A percentile compares a stretch with the other conserved stretches of the same genome.
phyloP scores from a whole-genome alignment of 2,888 invertebrate genomes.

The Iselma pallidipennis region DNA sequence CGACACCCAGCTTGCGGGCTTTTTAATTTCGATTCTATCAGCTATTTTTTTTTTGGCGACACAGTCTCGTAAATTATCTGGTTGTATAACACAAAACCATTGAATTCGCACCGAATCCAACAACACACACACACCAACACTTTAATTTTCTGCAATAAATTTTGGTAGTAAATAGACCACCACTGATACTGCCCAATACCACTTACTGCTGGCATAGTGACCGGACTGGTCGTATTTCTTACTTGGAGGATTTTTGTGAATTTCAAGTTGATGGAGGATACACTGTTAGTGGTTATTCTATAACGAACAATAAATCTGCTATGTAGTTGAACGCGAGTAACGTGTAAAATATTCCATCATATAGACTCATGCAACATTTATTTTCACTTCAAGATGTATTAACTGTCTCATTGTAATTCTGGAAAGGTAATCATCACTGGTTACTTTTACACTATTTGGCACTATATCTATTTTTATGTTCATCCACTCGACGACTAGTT shows the following conservation, averaged over 20 bases:
- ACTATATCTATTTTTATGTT: too few species aligned
- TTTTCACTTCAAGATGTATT: background rate
- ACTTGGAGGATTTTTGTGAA: constrained; percentile 24
- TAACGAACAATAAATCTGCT: background rate
- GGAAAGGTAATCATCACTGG: background rate
- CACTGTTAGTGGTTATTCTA: constrained; percentile 32
- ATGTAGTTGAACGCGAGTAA: background rate
- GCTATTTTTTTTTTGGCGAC: constrained; percentile 32
- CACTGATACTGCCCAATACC: constrained; percentile 4
- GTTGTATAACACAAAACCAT: constrained; percentile 19
- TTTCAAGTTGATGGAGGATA: constrained; percentile 24
- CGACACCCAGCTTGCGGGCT: background rate
- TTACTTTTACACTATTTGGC: too few species aligned
- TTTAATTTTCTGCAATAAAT: constrained; percentile 38
- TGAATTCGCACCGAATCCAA: constrained; percentile 33
- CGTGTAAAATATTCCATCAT: background rate
- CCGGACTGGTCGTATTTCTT: constrained; percentile 25
- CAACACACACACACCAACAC: constrained; percentile 31
- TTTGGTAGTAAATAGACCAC: constrained; percentile 32
- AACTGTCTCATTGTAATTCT: background rate
- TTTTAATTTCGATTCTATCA: constrained; percentile 28
- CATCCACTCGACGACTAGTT: too few species aligned
- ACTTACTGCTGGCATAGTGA: background rate
- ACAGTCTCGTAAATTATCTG: constrained; percentile 34
- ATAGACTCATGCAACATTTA: background rate